Evolutionary conservation across 2,888 invertebrate species (phyloP), one percentile per base, ranked within the genome.

Genomic region (Criorhina ranunculi): DNA sequence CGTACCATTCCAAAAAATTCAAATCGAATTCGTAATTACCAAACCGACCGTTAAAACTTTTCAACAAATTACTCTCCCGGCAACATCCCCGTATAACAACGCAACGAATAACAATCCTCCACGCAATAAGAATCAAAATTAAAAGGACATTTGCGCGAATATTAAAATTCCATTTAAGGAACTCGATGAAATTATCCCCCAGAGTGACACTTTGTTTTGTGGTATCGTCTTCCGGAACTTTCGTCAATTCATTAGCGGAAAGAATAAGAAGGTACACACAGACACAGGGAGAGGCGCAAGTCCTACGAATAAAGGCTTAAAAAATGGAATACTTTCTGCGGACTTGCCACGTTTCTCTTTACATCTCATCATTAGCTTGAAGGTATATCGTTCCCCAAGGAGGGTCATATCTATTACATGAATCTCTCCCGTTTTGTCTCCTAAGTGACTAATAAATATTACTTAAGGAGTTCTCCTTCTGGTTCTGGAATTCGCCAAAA

Each of bases 141-240:
- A 81, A 76, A 81, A 70, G 81, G 64, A 81, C 81, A 81, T 81
- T 81, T 81, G 64, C 49, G 37, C 29, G 81, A 81, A 81, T 76
- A 81, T 70, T 81, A 76, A 76, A 81, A 51, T 67, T 57, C 31
- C 69, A 70, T 76, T 64, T 70, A 64, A 76, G 70, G 24, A 81
- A 59, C 62, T 76, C 76, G 55, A 60, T 76, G 42, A 70, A 76
- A 81, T 81, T 81, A 81, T 76, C 51, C 81, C 81, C 81, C 11
- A 55, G n/a, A n/a, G 76, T 57, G 76, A 76, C 62, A 53, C 11
- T 46, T 17, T n/a, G 12, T 15, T 19, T 29, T 37, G 37, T 40
- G 51, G 49, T 51, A 62, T 49, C 29, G 69, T 49, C 29, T 62
- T 6, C n/a, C 15, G 24, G 40, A 70, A 77, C 35, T 57, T 57